Percentiles rank a stretch among this genome's conserved stretches.
Conservation (phyloP, 2,888 invertebrate genomes). For the Dryocosmus kuriphilus region DNA sequence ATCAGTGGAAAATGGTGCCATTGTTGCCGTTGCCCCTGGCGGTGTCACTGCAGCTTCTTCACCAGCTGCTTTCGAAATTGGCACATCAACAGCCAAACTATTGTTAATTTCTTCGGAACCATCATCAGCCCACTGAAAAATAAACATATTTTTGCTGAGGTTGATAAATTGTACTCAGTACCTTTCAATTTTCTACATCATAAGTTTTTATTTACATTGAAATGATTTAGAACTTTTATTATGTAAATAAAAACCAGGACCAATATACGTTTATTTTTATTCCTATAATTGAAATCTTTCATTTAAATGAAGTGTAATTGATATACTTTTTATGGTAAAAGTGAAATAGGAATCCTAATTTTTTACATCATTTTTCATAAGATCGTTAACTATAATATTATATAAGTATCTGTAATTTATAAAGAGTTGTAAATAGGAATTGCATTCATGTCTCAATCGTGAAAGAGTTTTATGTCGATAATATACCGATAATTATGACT, state of each 20-base stretch:
- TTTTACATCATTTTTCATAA: no score
- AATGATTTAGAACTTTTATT: background rate
- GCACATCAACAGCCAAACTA: slow-evolving; percentile 63
- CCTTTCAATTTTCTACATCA: background rate
- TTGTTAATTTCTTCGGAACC: slow-evolving; percentile 56
- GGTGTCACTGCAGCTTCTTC: slow-evolving; percentile 71
- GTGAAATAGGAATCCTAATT: no score
- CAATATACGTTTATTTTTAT: no score
- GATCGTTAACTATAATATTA: no score
- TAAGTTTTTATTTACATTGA: background rate
- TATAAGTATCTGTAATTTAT: background rate
- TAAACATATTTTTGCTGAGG: slow-evolving; percentile 7
- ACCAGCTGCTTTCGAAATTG: slow-evolving; percentile 60
- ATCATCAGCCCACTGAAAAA: slow-evolving; percentile 65
- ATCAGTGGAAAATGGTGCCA: slow-evolving; percentile 83
- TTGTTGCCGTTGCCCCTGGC: slow-evolving; percentile 77
- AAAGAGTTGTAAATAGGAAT: background rate
- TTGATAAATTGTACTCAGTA: slow-evolving; percentile 38
- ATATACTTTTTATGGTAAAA: no score
- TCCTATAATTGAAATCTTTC: no score
- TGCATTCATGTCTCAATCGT: background rate
- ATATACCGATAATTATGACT: background rate
- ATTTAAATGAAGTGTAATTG: no score
- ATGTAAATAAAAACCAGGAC: no score
- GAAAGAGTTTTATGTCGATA: background rate